Percentiles rank a stretch among this genome's conserved stretches.
These are phyloP conservation scores for Zophobas morio DNA, from an alignment of 1,140 invertebrate genomes.

Conservation along the genomic window DNA sequence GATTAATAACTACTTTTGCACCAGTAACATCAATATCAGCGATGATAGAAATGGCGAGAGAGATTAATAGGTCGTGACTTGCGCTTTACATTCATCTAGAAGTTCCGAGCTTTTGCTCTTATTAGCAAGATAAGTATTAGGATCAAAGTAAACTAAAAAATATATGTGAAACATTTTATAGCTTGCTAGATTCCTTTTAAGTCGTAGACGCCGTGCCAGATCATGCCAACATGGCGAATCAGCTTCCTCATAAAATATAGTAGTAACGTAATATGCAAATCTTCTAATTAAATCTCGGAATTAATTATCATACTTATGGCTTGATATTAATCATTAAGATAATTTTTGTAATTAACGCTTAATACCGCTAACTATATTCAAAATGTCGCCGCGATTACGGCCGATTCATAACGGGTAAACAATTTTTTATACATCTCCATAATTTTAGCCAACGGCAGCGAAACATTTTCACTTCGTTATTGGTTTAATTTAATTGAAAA, in stretches of 20 bases:
- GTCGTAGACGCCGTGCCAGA: background rate
- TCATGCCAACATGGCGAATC: background rate
- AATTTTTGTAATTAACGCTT: background rate
- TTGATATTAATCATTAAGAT: conserved; percentile 1
- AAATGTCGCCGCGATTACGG: background rate
- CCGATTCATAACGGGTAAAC: background rate
- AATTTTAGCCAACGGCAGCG: too few species aligned
- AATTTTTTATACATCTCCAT: too few species aligned
- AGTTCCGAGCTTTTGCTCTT: conserved; percentile 23
- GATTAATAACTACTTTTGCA: conserved; percentile 42
- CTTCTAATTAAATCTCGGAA: background rate
- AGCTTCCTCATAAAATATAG: background rate
- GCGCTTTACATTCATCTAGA: conserved; percentile 29
- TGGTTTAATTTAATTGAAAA: too few species aligned
- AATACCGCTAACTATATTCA: background rate
- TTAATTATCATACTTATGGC: background rate
- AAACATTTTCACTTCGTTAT: too few species aligned
- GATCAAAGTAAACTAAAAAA: conserved; percentile 22
- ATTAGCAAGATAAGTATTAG: conserved; percentile 29
- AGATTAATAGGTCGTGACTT: conserved; percentile 40
- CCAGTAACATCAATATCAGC: conserved; percentile 38
- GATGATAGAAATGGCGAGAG: conserved; percentile 6
- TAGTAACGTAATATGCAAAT: background rate
- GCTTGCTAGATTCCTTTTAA: background rate
- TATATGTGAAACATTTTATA: conserved; percentile 3